These are phyloP conservation scores for Rhodinocichla rosea DNA, from an alignment of 2,113 vertebrate species.

Conservation along the genomic window DNA sequence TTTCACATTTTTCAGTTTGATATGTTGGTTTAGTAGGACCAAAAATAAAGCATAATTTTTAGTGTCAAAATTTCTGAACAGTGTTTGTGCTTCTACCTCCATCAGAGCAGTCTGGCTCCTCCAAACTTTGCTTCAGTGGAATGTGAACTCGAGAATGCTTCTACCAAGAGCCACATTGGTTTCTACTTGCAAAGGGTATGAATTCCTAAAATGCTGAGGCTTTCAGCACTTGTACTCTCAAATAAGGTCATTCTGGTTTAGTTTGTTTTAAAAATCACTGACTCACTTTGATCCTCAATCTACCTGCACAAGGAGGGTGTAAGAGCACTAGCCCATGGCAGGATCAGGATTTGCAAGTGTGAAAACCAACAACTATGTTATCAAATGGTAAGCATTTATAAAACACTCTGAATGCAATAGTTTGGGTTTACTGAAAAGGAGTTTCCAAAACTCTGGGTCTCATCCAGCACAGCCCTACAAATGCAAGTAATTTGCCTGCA, in stretches of 20 bases:
- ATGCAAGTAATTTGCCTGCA: background rate
- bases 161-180: background rate
- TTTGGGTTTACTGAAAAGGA: slow-evolving; percentile 10
- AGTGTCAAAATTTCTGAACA: background rate
- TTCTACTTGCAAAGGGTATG: background rate
- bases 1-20: background rate
- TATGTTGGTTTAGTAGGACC: background rate
- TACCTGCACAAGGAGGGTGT: background rate
- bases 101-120: background rate
- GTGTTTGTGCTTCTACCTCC: background rate
- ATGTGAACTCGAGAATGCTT: background rate
- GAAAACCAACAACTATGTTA: background rate
- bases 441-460: slow-evolving; percentile 8
- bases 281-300: background rate
- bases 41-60: background rate
- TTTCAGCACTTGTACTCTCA: background rate
- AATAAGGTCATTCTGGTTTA: background rate
- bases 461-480: background rate
- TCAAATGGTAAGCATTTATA: background rate
- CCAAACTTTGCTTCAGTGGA: background rate
- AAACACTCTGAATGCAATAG: background rate
- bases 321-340: background rate
- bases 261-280: background rate
- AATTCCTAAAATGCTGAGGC: background rate
- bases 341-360: background rate